These are phyloP conservation scores for Nannoperca obscura DNA, from an alignment of 2,797 vertebrate genomes.

Conservation along the genomic window DNA sequence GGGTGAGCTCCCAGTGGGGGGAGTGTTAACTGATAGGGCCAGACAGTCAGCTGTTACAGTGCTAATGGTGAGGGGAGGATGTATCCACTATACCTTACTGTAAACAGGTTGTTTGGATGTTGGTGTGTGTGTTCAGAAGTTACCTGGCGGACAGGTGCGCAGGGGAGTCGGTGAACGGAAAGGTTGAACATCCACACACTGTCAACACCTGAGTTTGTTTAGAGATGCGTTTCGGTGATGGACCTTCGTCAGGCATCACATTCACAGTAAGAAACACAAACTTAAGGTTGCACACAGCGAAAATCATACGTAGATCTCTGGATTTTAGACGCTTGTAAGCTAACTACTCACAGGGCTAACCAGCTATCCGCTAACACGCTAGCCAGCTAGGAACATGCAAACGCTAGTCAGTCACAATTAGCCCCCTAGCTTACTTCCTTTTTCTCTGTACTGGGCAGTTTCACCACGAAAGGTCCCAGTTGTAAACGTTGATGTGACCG, in stretches of 20 bases:
- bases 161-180: neutral
- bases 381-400: too few species aligned
- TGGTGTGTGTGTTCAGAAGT: neutral
- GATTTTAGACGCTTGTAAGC: too few species aligned
- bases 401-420: too few species aligned
- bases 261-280: neutral
- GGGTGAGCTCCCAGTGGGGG: slow-evolving; percentile 30
- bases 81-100: neutral
- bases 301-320: neutral
- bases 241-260: neutral
- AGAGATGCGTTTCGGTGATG: neutral
- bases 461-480: neutral
- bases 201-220: too few species aligned
- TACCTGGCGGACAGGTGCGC: neutral
- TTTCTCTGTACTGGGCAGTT: too few species aligned
- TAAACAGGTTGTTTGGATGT: slow-evolving; percentile 15
- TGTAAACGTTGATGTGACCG: neutral
- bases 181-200: neutral
- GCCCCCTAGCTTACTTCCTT: too few species aligned
- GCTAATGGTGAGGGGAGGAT: slow-evolving; percentile 38
- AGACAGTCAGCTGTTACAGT: slow-evolving; percentile 54
- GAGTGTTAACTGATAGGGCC: slow-evolving; percentile 33
- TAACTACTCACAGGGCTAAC: too few species aligned
- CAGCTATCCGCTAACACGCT: too few species aligned
- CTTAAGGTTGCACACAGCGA: neutral